Evolutionary conservation across 1,140 invertebrate genomes (phyloP).

Genomic region (Drosophila bifasciata): DNA sequence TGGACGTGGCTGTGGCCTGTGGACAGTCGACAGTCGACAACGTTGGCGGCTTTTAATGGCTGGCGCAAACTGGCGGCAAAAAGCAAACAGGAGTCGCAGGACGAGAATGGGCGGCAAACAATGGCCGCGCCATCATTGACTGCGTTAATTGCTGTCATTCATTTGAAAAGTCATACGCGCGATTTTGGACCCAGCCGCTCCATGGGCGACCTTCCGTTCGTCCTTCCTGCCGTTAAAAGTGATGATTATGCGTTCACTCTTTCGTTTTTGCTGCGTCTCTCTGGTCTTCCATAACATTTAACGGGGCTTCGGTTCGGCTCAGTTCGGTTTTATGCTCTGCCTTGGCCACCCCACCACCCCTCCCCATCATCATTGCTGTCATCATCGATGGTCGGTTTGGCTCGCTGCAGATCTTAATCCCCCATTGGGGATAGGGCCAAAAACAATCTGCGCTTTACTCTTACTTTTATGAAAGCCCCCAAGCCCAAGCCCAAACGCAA

Average conservation of each 20-base stretch:
- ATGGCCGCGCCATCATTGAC: constrained; percentile 74
- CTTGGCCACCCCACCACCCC: not conserved
- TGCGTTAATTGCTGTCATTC: constrained; percentile 82
- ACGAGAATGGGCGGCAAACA: constrained; percentile 57
- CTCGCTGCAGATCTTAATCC: constrained; percentile 57
- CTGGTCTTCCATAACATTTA: constrained; percentile 50
- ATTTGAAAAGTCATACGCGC: constrained; percentile 77
- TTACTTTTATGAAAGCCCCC: constrained; percentile 44
- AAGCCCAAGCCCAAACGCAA: not conserved
- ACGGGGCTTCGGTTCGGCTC: constrained; percentile 4
- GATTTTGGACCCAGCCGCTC: constrained; percentile 37
- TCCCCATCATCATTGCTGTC: constrained; percentile 6
- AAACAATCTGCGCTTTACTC: constrained; percentile 56
- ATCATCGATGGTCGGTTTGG: constrained; percentile 43
- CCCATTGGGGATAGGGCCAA: constrained; percentile 22
- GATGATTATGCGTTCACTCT: constrained; percentile 74
- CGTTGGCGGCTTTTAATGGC: constrained; percentile 68
- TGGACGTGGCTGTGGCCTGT: constrained; percentile 13
- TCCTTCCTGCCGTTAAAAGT: constrained; percentile 65
- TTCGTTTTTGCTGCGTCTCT: constrained; percentile 54
- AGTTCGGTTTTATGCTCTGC: constrained; percentile 36
- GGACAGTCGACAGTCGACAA: constrained; percentile 30
- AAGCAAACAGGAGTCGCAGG: constrained; percentile 26
- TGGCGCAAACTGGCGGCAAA: constrained; percentile 26
- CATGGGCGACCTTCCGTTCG: not conserved